Evolutionary conservation across 2,888 invertebrate species (phyloP), one percentile per base, ranked within the genome.

Genomic region (Sylvicola cinctus): DNA sequence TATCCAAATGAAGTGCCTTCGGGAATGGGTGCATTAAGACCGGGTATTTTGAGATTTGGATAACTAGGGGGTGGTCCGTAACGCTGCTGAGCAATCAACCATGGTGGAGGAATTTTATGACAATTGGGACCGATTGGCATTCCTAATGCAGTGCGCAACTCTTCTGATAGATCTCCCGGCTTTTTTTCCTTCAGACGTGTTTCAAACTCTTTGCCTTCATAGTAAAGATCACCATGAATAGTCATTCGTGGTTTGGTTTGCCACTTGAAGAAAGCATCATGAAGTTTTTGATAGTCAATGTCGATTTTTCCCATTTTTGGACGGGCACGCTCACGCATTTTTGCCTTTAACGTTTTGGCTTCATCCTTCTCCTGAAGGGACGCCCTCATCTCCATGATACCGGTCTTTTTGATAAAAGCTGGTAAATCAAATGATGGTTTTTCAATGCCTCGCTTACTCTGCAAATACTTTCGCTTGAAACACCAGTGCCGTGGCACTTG

Each of bases 331-430:
- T 98, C 98, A 15, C 96, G 65, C 93, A 95, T 95, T 62, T 95
- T 96, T 0, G 93, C 84, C 52, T 96, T 96, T 2, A 93, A 58
- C 0, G 88, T 85, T 50, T 91, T 88, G 16, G 83, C 76, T 48
- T 93, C 93, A 48, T 93, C 93, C 47, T 98, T 95, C 52, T 99
- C 98, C 51, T 91, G 91, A 14, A 98, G 65, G 1, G 96, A 93
- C 26, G 95, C 93, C 29, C 98, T 65, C 98, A 98, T 98, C 61
- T 99, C 98, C 77, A 93, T 95, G 42, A 98, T 98, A n/a, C 98
- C 98, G 0, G 98, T 98, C 49, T 88, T 78, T 55, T 95, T 93
- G 39, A 98, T 98, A 54, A 95, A 99, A 48, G 96, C 96, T 0
- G 98, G 98, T 33, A 99, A 63, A 54, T 96, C 90, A 55, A 98